phyloP scores from a whole-genome alignment of 2,888 invertebrate species.

The Hemithea aestivaria region DNA sequence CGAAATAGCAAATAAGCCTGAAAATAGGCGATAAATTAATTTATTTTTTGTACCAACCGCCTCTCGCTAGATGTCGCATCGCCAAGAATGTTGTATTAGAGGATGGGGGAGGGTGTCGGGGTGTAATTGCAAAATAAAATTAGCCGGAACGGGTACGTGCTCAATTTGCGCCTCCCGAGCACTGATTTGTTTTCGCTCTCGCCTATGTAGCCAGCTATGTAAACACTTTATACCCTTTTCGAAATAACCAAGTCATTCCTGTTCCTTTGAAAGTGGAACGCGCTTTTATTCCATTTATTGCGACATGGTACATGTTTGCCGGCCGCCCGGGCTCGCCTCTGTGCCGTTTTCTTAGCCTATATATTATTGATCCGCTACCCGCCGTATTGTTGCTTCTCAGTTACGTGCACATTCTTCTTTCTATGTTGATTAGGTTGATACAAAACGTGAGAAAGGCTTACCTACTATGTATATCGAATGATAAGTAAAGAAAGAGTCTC shows the following conservation, averaged over 20 bases:
- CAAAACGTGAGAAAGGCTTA: too few species aligned
- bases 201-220: constrained; percentile 41
- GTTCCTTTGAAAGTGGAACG: background rate
- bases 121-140: constrained; percentile 80
- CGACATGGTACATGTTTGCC: constrained; percentile 27
- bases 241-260: constrained; percentile 4
- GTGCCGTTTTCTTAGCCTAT: constrained; percentile 69
- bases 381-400: constrained; percentile 54
- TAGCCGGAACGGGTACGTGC: constrained; percentile 79
- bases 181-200: constrained; percentile 76
- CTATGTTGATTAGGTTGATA: too few species aligned
- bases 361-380: constrained; percentile 70
- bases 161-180: constrained; percentile 77
- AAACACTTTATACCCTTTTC: constrained; percentile 13
- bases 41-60: constrained; percentile 32
- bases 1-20: constrained; percentile 15
- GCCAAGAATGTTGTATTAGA: constrained; percentile 75
- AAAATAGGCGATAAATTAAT: constrained; percentile 28
- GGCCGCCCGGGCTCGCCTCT: constrained; percentile 38
- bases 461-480: too few species aligned
- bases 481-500: too few species aligned
- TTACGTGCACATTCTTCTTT: constrained; percentile 18
- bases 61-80: constrained; percentile 46
- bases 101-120: constrained; percentile 41
- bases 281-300: constrained; percentile 1